Evolutionary conservation across 2,797 vertebrate genomes (phyloP), one percentile per base, ranked within the genome.

Genomic region (Muscicapa comitata): DNA sequence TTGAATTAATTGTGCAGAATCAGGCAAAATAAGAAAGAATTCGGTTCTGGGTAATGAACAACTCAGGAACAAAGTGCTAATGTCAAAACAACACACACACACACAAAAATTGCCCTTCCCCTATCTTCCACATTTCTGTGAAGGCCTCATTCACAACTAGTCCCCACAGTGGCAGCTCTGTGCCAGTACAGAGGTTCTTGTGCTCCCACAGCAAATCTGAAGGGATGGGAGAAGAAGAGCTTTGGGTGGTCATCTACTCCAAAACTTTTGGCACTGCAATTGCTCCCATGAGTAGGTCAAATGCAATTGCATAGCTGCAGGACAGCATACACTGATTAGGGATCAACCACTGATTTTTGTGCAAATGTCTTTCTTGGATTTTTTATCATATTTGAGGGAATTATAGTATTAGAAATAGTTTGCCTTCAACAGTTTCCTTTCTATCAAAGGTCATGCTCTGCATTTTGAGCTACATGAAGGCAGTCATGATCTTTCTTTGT

Each of bases 21-120:
- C 26, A 66, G 76, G 58, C 20, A 86, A 94, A 94, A 95, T 70
- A 61, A 81, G 29, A 77, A 84, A 77, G 17, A 55, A 63, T 84
- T 91, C 76, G 4, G 8, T 70, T 79, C 19, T n/a, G 17, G 23
- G 26, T 78, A 45, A 67, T 66, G 43, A 59, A 57, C 5, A 38
- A 81, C 37, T 87, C 45, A 43, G 67, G 31, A 96, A 67, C 33
- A 72, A 68, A 43, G 7, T 6, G 3, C 3, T 59, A 55, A 55
- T 29, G 14, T 37, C 9, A 55, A 88, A 17, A 31, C 28, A 29
- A 29, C 50, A 29, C 28, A 29, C 50, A 15, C 50, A 15, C 38
- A 51, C 17, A 29, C 3, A 29, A 68, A 68, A 66, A 4, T 2
- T 2, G 2, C 2, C 5, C 1, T 3, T 4, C 3, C 9, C 6